A percentile compares a stretch with the other conserved stretches of the same genome.
phyloP scores from a whole-genome alignment of 2,113 vertebrate species.

The Austrofundulus limnaeus region DNA sequence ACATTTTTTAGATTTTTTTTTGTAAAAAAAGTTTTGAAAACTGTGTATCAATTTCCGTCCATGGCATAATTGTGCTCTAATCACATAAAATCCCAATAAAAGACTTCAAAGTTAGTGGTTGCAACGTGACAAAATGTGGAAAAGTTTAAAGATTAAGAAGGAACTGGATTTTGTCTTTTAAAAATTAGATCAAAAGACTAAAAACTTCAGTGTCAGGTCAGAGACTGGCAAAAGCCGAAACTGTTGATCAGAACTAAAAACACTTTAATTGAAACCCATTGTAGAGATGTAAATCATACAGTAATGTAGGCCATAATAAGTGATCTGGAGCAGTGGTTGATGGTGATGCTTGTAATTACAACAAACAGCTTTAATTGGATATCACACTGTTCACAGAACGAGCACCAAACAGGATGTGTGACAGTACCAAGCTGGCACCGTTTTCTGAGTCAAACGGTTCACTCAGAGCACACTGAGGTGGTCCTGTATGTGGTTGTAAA shows the following conservation, averaged over 20 bases:
- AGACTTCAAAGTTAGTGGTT: too few species aligned
- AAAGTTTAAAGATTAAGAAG: too few species aligned
- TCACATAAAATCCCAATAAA: too few species aligned
- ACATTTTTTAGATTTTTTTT: too few species aligned
- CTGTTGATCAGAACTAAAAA: constrained; percentile 2
- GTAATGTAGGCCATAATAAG: constrained; percentile 12
- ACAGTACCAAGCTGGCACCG: background rate
- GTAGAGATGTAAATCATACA: constrained; percentile 12
- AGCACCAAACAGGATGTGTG: constrained; percentile 19
- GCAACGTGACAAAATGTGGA: too few species aligned
- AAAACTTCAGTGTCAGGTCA: constrained; percentile 24
- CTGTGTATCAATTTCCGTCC: too few species aligned
- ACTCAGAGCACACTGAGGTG: constrained; percentile 3
- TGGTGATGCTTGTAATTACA: constrained; percentile 24
- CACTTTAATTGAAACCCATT: constrained; percentile 30
- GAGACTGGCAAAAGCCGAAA: constrained; percentile 2
- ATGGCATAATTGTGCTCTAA: too few species aligned
- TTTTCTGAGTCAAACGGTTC: constrained; percentile 12
- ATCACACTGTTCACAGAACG: constrained; percentile 20
- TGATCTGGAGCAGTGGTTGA: constrained; percentile 33
- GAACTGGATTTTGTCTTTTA: too few species aligned
- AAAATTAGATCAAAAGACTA: too few species aligned
- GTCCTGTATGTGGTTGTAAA: background rate
- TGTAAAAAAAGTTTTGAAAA: too few species aligned
- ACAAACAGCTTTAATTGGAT: constrained; percentile 47